Conservation (phyloP, 2,888 invertebrate genomes). For the Acanthoscelides obtectus region DNA sequence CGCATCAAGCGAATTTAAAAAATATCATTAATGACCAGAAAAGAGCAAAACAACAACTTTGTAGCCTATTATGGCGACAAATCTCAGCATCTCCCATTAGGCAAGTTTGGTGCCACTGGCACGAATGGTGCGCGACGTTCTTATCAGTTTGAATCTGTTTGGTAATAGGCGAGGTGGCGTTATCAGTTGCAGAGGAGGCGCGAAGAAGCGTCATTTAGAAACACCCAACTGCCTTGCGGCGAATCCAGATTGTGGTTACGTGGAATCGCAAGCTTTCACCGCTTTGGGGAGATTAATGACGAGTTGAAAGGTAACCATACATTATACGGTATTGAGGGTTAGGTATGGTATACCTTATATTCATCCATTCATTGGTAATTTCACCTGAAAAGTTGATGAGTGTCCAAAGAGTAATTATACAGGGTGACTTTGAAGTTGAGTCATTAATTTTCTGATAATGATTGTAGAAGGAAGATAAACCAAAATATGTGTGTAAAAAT, state of each 20-base stretch:
- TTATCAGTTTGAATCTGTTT: neutral
- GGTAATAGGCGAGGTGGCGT: neutral
- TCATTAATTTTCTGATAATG: too few relatives aligned
- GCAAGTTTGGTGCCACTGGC: neutral
- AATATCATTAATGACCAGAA: neutral
- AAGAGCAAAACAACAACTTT: neutral
- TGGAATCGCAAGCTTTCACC: neutral
- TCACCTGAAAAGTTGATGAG: too few relatives aligned
- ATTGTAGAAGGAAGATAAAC: too few relatives aligned
- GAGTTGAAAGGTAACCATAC: neutral
- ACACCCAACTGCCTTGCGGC: neutral
- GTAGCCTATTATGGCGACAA: neutral
- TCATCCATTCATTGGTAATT: too few relatives aligned
- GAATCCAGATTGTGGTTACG: neutral
- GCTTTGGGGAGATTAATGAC: neutral
- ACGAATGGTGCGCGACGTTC: neutral
- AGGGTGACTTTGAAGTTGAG: too few relatives aligned
- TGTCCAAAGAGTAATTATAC: too few relatives aligned
- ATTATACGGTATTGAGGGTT: neutral
- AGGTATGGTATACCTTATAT: too few relatives aligned
- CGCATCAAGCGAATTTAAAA: neutral
- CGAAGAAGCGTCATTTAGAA: neutral
- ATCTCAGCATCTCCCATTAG: neutral
- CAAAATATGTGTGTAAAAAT: too few relatives aligned
- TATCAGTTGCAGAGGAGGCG: neutral